phyloP scores from a whole-genome alignment of 2,797 vertebrate genomes.

The Typhlichthys subterraneus region DNA sequence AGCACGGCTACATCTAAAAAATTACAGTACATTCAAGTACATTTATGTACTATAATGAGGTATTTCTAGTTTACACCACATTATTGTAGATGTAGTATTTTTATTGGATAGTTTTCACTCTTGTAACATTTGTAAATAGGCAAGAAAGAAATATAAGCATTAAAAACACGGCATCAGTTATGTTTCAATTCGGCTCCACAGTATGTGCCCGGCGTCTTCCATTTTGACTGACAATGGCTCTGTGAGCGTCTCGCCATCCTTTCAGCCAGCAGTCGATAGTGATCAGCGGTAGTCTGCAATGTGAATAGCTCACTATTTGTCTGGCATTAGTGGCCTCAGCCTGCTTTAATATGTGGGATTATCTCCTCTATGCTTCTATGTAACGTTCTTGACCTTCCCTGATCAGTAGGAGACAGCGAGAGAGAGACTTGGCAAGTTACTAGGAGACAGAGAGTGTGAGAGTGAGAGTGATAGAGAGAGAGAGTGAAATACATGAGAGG shows the following conservation, averaged over 20 bases:
- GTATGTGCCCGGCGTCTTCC: background rate
- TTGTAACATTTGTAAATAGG: background rate
- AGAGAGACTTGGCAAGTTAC: constrained; percentile 3
- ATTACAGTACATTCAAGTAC: no score
- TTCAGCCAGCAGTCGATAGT: constrained; percentile 28
- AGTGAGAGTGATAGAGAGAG: background rate
- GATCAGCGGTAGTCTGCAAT: constrained; percentile 35
- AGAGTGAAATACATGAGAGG: constrained; percentile 6
- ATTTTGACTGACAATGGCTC: constrained; percentile 41
- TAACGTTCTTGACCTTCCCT: constrained; percentile 62
- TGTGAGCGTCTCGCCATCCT: constrained; percentile 21
- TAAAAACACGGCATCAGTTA: constrained; percentile 4
- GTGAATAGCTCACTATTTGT: constrained; percentile 63
- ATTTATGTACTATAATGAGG: no score
- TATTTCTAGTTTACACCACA: no score
- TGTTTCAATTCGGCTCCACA: constrained; percentile 24
- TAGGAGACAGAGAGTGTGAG: constrained; percentile 19
- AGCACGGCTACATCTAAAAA: no score
- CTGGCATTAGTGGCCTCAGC: constrained; percentile 66
- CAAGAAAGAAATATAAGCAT: constrained; percentile 2
- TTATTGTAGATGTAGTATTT: no score
- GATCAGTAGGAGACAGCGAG: constrained; percentile 27
- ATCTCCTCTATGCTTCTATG: constrained; percentile 59
- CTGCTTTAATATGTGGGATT: constrained; percentile 72
- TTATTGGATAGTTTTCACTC: no score